phyloP scores from a whole-genome alignment of 1,140 invertebrate species.

The Drosophila athabasca region DNA sequence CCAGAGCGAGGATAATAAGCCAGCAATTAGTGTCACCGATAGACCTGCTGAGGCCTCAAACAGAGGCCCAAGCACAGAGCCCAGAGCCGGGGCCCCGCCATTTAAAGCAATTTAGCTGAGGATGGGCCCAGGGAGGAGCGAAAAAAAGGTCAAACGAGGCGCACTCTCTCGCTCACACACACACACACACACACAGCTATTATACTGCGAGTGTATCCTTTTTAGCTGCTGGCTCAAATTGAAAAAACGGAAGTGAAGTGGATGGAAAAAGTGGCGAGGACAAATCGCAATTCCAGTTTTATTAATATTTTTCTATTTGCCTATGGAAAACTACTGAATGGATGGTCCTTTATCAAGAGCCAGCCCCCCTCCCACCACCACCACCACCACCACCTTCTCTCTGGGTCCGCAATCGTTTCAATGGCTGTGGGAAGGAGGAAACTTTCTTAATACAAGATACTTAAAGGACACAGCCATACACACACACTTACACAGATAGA shows the following conservation, averaged over 20 bases:
- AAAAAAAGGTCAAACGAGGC: constrained; percentile 41
- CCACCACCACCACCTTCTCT: constrained; percentile 13
- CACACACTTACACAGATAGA: background rate
- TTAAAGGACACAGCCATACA: constrained; percentile 46
- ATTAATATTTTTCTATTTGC: constrained; percentile 79
- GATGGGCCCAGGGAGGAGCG: background rate
- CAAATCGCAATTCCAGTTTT: constrained; percentile 76
- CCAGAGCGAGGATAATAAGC: constrained; percentile 66
- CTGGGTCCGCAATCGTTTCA: constrained; percentile 56
- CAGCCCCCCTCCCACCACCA: constrained; percentile 7
- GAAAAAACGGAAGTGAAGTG: constrained; percentile 31
- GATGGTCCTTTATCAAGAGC: constrained; percentile 41
- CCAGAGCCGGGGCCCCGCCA: constrained; percentile 24
- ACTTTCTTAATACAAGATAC: constrained; percentile 78
- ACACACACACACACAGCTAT: constrained; percentile 31
- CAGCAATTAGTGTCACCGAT: constrained; percentile 75
- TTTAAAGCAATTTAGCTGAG: constrained; percentile 56
- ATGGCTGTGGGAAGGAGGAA: constrained; percentile 54
- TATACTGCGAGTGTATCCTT: constrained; percentile 32
- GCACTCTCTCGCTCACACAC: constrained; percentile 19
- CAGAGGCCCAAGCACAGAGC: constrained; percentile 11
- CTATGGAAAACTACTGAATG: constrained; percentile 75
- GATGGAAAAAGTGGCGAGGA: constrained; percentile 53
- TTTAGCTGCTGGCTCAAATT: constrained; percentile 45
- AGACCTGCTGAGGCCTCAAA: constrained; percentile 51